Evolutionary conservation across 2,797 vertebrate species (phyloP), one percentile per base, ranked within the genome.

Genomic region (Rhadinocentrus ornatus): DNA sequence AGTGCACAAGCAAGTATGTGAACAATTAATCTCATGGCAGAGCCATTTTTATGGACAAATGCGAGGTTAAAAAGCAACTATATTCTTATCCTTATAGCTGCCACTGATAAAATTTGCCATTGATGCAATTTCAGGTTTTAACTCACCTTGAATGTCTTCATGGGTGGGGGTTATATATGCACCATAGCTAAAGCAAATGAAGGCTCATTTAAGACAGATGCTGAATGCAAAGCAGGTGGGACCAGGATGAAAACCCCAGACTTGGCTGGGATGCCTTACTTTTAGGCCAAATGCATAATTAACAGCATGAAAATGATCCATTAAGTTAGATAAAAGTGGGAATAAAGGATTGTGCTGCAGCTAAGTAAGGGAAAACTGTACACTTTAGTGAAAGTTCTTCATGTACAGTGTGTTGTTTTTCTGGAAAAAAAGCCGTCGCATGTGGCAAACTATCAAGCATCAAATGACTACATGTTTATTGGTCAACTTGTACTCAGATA

Each of bases 381-480:
- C 72, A 53, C 73, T 84, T 72, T 63, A 61, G 46, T 72, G 58
- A 78, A 32, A 31, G 50, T 62, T 46, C 58, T 69, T 66, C n/a
- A 56, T 85, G 58, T 60, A 56, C 60, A 60, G 62, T 70, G 34
- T 77, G 39, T 71, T 37, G 80, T 77, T 82, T 64, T 64, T 61
- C 41, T 31, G 31, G 37, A 61, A 63, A 53, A 35, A 54, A 31
- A 55, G 60, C 34, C 57, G 46, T 80, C 3, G 89, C 91, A 91
- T 90, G 88, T 72, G 83, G 76, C 69, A 70, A 34, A 75, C 64
- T 72, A 35, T 61, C 62, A 66, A 77, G 72, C 82, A 74, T 88
- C 81, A 77, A 84, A 60, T 80, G 61, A 77, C 35, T 78, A 65
- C 66, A 37, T 86, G 86, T 88, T 70, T 67, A 82, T 80, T 78